Evolutionary conservation across 1,140 invertebrate species (phyloP).

Genomic region (Drosophila sproati): DNA sequence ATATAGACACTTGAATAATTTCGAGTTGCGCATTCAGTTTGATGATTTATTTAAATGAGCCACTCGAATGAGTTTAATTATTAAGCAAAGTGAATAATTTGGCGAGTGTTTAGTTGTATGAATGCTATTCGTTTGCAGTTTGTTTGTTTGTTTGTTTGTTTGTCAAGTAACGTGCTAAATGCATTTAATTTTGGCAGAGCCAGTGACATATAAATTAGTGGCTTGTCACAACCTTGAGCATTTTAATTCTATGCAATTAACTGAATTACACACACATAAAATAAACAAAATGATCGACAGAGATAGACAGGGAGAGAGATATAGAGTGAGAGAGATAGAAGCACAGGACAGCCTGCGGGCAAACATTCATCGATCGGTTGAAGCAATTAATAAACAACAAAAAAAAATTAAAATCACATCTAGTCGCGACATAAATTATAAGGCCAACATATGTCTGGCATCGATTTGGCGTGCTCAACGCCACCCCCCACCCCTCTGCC

Average conservation of each 20-base stretch:
- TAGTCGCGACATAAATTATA: constrained; percentile 75
- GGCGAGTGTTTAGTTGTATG: constrained; percentile 13
- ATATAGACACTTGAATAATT: background rate
- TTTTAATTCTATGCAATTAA: constrained; percentile 76
- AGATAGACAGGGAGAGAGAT: background rate
- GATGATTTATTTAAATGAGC: constrained; percentile 72
- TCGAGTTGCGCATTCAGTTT: background rate
- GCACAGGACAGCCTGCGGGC: constrained; percentile 31
- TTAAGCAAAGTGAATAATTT: constrained; percentile 52
- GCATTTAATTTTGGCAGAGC: constrained; percentile 65
- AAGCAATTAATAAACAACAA: constrained; percentile 73
- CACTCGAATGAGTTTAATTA: constrained; percentile 71
- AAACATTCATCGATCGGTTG: constrained; percentile 57
- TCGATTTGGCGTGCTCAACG: constrained; percentile 7
- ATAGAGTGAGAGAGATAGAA: background rate
- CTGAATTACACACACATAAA: constrained; percentile 61
- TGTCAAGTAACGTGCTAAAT: constrained; percentile 67
- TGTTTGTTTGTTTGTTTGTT: constrained; percentile 54
- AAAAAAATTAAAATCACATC: constrained; percentile 63
- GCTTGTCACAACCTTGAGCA: constrained; percentile 66
- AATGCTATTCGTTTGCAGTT: constrained; percentile 14
- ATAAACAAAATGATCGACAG: constrained; percentile 50
- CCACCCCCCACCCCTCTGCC: background rate
- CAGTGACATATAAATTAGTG: constrained; percentile 79
- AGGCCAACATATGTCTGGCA: constrained; percentile 76